phyloP scores from a whole-genome alignment of 2,113 vertebrate genomes.

The Crotalus viridis region DNA sequence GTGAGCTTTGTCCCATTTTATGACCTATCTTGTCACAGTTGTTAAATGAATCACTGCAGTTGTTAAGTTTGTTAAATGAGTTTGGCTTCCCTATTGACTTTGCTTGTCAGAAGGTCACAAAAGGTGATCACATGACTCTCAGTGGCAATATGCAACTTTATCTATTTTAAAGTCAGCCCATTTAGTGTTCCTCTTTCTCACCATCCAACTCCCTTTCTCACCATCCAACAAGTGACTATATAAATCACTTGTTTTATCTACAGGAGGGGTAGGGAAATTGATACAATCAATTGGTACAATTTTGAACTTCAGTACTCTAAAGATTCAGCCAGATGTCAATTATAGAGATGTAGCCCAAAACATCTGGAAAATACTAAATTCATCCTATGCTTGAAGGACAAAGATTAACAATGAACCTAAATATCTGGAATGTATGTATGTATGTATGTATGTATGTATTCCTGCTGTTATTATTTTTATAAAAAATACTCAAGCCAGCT shows the following conservation, averaged over 20 bases:
- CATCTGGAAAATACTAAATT: neutral
- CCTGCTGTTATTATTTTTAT: neutral
- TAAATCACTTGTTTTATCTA: neutral
- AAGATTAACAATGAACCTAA: neutral
- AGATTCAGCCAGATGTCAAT: neutral
- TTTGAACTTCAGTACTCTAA: neutral
- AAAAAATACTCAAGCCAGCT: neutral
- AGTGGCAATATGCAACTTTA: neutral
- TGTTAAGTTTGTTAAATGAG: neutral
- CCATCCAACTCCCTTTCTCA: neutral
- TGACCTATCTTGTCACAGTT: neutral
- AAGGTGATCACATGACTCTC: neutral
- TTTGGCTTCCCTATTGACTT: neutral
- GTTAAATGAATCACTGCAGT: neutral
- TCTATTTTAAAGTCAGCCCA: neutral
- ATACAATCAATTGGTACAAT: neutral
- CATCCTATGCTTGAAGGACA: neutral
- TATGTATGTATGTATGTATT: neutral
- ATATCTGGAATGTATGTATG: neutral
- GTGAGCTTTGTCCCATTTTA: neutral
- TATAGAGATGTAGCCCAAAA: neutral
- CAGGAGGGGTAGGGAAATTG: neutral
- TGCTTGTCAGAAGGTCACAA: neutral
- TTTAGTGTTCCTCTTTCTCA: neutral
- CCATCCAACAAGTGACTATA: neutral